These are phyloP conservation scores for Vultur gryphus DNA, from an alignment of 2,797 vertebrate species.

Conservation along the genomic window DNA sequence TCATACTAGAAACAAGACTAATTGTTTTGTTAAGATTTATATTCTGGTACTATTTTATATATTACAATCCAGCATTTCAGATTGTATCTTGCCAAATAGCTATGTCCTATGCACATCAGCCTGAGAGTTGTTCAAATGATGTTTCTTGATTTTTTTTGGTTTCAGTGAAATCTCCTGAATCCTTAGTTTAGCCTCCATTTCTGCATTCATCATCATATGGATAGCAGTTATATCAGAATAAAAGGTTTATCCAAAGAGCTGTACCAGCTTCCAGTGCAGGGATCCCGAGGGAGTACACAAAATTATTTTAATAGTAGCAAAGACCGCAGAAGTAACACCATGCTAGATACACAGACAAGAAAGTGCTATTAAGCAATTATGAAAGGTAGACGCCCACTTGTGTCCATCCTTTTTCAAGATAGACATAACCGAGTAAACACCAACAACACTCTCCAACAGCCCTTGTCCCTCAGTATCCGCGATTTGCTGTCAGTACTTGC, in stretches of 20 bases:
- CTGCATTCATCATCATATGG: neutral
- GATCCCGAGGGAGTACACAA: accelerated
- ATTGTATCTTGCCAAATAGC: neutral
- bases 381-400: neutral
- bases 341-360: too few species aligned
- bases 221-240: neutral
- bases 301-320: neutral
- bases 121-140: accelerated
- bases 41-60: neutral
- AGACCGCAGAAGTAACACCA: neutral
- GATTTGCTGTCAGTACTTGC: neutral
- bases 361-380: neutral
- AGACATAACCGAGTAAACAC: neutral
- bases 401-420: neutral
- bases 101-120: too few species aligned
- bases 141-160: neutral
- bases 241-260: neutral
- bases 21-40: neutral
- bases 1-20: neutral
- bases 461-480: neutral
- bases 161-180: neutral
- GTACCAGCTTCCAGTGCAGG: neutral
- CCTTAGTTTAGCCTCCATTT: neutral
- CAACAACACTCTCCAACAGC: neutral
- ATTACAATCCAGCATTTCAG: neutral